A percentile compares a stretch with the other conserved stretches of the same genome.
phyloP scores from a whole-genome alignment of 2,797 vertebrate species.

The Octomys mimax region DNA sequence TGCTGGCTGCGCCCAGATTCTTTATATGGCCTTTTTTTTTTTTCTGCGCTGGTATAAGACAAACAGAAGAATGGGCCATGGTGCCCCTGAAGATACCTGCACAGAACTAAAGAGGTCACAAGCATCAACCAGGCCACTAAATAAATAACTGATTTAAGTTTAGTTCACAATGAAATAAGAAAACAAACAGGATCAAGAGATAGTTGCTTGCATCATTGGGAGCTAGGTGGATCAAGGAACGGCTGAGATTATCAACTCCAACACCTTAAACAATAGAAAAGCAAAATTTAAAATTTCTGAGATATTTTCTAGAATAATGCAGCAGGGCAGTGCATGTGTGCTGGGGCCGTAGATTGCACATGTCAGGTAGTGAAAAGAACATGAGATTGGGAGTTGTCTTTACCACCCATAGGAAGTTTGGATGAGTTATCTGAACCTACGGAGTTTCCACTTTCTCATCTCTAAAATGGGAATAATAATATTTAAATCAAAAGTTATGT shows the following conservation, averaged over 20 bases:
- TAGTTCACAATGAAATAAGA: not conserved
- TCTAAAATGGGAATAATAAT: not conserved
- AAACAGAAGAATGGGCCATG: not conserved
- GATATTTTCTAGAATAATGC: not conserved
- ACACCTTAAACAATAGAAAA: not conserved
- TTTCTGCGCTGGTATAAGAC: not conserved
- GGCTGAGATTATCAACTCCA: not conserved
- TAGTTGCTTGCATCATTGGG: not conserved
- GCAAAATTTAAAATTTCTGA: not conserved
- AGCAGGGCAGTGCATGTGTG: not conserved
- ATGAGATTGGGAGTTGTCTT: not conserved
- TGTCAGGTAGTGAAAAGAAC: not conserved
- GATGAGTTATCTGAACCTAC: not conserved
- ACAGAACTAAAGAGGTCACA: not conserved
- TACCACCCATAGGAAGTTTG: rapidly evolving
- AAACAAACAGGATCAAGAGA: not conserved
- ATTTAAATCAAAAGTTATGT: not conserved
- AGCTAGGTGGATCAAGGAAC: not conserved
- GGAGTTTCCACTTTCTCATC: not conserved
- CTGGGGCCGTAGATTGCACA: not conserved
- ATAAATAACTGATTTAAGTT: not conserved
- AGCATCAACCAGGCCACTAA: not conserved
- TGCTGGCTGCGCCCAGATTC: not conserved
- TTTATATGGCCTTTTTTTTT: not conserved
- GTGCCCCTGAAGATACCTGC: not conserved